A percentile compares a stretch with the other conserved stretches of the same genome.
Evolutionary conservation across 2,113 vertebrate genomes (phyloP).

Genomic region (Myxocyprinus asiaticus): DNA sequence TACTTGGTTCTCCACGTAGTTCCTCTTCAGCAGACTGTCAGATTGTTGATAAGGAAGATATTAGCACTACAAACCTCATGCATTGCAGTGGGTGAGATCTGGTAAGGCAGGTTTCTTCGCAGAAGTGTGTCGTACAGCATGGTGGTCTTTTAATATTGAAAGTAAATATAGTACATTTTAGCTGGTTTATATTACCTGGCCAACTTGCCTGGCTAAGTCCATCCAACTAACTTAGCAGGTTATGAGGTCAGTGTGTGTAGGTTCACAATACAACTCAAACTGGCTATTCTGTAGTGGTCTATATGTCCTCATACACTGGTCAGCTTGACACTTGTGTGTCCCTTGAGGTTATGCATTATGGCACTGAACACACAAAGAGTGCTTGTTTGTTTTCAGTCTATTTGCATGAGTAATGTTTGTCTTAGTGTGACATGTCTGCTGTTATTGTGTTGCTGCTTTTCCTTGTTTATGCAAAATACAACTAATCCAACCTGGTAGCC

Average conservation of each 20-base stretch:
- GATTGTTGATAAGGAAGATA: background rate
- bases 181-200: too few species aligned
- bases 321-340: background rate
- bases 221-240: too few species aligned
- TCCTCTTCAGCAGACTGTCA: background rate
- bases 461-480: background rate
- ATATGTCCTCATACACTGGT: background rate
- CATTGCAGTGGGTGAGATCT: background rate
- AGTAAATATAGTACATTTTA: too few species aligned
- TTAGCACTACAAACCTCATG: background rate
- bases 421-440: background rate
- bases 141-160: too few species aligned
- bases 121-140: too few species aligned
- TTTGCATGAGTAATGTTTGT: constrained; percentile 5
- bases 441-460: background rate
- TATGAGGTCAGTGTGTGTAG: background rate
- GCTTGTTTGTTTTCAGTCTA: background rate
- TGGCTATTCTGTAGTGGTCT: too few species aligned
- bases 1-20: background rate
- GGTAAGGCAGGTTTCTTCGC: background rate
- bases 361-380: background rate
- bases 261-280: background rate
- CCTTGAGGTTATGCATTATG: background rate
- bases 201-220: too few species aligned
- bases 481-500: background rate